Percentiles rank a stretch among this genome's conserved stretches.
These are phyloP conservation scores for Drosophila pullipes DNA, from an alignment of 2,888 invertebrate genomes.

Conservation along the genomic window DNA sequence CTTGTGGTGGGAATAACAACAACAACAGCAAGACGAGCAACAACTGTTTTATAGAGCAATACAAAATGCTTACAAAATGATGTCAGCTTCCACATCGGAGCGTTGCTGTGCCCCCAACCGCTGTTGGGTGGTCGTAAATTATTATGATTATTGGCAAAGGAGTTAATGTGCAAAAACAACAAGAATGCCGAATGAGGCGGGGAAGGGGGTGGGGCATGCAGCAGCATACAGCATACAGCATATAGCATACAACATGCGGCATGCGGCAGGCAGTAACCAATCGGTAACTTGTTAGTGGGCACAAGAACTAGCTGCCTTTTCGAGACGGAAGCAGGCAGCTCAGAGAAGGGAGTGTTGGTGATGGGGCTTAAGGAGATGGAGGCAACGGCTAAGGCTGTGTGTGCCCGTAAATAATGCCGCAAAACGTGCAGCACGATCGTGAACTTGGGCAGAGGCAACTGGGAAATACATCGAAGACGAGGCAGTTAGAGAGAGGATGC, in stretches of 20 bases:
- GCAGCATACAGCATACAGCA: constrained; percentile 1
- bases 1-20: constrained; percentile 6
- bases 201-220: constrained; percentile 1
- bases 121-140: constrained; percentile 75
- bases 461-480: constrained; percentile 30
- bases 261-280: constrained; percentile 54
- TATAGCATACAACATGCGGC: not conserved
- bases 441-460: constrained; percentile 57
- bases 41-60: constrained; percentile 42
- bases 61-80: constrained; percentile 69
- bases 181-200: constrained; percentile 15
- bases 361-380: constrained; percentile 1
- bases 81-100: constrained; percentile 49
- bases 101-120: constrained; percentile 16
- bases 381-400: constrained; percentile 22
- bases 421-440: constrained; percentile 75
- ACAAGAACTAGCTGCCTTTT: constrained; percentile 24
- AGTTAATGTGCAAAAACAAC: constrained; percentile 68
- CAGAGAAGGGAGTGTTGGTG: not conserved
- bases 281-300: constrained; percentile 73
- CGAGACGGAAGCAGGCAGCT: constrained; percentile 20
- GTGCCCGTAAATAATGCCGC: constrained; percentile 71
- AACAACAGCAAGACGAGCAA: constrained; percentile 2
- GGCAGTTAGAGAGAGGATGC: constrained; percentile 31
- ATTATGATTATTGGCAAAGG: constrained; percentile 76